Evolutionary conservation across 30 jellyfish, hydroid and myxozoan species (phyloP).

Genomic region (Aurelia sp.): DNA sequence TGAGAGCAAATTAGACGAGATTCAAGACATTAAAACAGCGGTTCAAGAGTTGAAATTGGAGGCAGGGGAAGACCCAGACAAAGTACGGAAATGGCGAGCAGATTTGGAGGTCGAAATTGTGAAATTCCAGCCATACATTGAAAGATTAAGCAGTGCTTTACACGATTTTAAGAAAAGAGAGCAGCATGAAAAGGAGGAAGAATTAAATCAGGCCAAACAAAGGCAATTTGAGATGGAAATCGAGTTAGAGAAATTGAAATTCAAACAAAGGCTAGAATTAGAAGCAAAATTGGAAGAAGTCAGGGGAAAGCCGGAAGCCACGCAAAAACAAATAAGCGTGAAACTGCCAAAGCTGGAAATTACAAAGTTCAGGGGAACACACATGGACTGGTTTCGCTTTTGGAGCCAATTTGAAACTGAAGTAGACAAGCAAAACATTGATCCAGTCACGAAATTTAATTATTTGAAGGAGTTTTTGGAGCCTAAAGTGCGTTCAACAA

Average conservation of each 20-base stretch:
- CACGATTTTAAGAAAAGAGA: neutral
- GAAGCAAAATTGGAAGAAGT: neutral
- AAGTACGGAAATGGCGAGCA: slow-evolving; percentile 8
- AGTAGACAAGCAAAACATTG: slow-evolving; percentile 24
- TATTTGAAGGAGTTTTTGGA: slow-evolving; percentile 43
- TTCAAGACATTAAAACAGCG: slow-evolving; percentile 20
- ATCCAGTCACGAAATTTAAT: slow-evolving; percentile 23
- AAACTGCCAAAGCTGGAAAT: neutral
- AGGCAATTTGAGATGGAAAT: slow-evolving; percentile 12
- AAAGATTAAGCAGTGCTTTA: neutral
- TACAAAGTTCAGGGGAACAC: slow-evolving; percentile 37
- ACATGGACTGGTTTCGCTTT: slow-evolving; percentile 48
- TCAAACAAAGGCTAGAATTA: slow-evolving; percentile 2
- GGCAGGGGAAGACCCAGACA: slow-evolving; percentile 20
- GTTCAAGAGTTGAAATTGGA: slow-evolving; percentile 23
- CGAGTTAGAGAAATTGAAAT: neutral
- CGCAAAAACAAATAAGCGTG: slow-evolving; percentile 3
- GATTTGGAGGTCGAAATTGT: neutral
- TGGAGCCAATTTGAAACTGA: slow-evolving; percentile 59
- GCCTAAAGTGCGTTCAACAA: slow-evolving; percentile 15
- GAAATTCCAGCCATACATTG: too few species aligned
- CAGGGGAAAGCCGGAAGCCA: neutral
- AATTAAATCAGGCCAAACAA: slow-evolving; percentile 7
- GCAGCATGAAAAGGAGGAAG: slow-evolving; percentile 1
- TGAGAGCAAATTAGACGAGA: slow-evolving; percentile 23